Evolutionary conservation across 1,140 invertebrate species (phyloP).

Genomic region (Phthorimaea operculella): DNA sequence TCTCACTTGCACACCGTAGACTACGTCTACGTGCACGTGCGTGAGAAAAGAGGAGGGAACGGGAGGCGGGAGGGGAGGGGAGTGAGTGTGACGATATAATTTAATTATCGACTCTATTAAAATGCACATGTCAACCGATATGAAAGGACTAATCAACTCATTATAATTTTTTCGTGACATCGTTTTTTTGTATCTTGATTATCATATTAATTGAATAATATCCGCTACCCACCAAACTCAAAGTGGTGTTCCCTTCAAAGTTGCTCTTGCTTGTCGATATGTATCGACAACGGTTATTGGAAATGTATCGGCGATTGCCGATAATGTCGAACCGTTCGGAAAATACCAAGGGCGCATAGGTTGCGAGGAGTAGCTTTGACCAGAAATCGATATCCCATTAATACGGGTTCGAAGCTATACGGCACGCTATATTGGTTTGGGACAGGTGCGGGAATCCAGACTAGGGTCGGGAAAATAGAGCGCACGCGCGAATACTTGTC

Average conservation of each 20-base stretch:
- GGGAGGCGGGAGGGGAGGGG: not conserved
- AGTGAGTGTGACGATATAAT: not conserved
- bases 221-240: not conserved
- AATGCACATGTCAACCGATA: not conserved
- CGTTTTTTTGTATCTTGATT: not conserved
- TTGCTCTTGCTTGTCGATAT: conserved; percentile 23
- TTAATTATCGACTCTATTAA: conserved; percentile 3
- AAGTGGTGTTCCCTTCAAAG: conserved; percentile 1
- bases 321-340: conserved; percentile 68
- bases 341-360: conserved; percentile 63
- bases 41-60: not conserved
- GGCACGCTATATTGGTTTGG: conserved; percentile 35
- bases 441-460: conserved; percentile 31
- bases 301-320: conserved; percentile 65
- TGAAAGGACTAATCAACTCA: not conserved
- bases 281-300: conserved; percentile 30
- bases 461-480: conserved; percentile 5
- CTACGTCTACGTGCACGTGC: not conserved
- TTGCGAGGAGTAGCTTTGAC: conserved; percentile 45
- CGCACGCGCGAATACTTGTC: conserved; percentile 17
- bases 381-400: conserved; percentile 66
- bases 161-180: not conserved
- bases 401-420: conserved; percentile 47
- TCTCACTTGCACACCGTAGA: not conserved
- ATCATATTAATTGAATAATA: not conserved